Evolutionary conservation across 2,888 invertebrate species (phyloP), one percentile per base, ranked within the genome.

Genomic region (Amphipoea oculea): DNA sequence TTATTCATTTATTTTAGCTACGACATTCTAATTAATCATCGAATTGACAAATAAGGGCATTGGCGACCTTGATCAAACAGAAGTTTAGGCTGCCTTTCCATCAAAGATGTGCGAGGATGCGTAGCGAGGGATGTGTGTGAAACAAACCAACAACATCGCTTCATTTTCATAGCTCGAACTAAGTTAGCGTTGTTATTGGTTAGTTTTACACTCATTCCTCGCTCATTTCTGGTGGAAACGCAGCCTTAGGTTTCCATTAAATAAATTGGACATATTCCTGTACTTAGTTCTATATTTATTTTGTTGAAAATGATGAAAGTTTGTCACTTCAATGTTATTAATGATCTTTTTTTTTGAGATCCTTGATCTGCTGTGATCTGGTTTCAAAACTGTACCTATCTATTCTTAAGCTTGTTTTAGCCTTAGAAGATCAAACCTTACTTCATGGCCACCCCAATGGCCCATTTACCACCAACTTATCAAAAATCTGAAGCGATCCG

Each of bases 401-500:
- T 42, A 9, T 20, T n/a, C 6, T 1, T 7, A 36, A 29, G 23
- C 45, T 29, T n/a, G 0, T 40, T 51, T 40, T 20, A 48, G 6
- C 3, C 6, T 45, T 23, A 51, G 17, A 40, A 67, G 5, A 42
- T 42, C 2, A 60, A 57, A 60, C 42, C 23, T 69, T 42, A 66
- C 12, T 45, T 60, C 54, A 70, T 4, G 2, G 40, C 48, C 23
- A 73, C 57, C 20, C n/a, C 36, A 65, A 12, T 78, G 40, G 36
- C 23, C 69, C 45, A 82, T 54, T 83, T 82, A 29, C 54, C 3
- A 69, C 1, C 14, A 36, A 70, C 42, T 84, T 86, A 88, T 88
- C 87, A 81, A 78, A 83, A 75, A 77, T 77, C 81, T 66, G 76
- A 74, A 82, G 51, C 71, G 73, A 88, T 83, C 82, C 87, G 80